phyloP scores from a whole-genome alignment of 2,113 vertebrate species.

The Xiphophorus couchianus region DNA sequence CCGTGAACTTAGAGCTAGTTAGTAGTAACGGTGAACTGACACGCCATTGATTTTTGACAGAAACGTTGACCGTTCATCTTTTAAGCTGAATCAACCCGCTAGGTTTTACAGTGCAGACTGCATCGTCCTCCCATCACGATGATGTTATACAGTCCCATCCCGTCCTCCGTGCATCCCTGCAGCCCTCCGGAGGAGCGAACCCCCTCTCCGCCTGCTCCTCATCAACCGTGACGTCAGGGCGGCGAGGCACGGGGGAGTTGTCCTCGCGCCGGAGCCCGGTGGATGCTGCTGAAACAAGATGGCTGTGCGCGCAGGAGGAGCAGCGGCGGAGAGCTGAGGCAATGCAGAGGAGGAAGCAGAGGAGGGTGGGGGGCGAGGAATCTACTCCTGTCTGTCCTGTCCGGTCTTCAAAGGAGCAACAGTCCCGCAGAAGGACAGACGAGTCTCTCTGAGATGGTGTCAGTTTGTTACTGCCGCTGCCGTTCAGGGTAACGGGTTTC shows the following conservation, averaged over 20 bases:
- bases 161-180: slow-evolving; percentile 1
- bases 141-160: slow-evolving; percentile 8
- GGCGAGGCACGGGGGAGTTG: slow-evolving; percentile 77
- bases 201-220: slow-evolving; percentile 43
- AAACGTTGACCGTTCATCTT: not conserved
- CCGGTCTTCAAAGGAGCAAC: slow-evolving; percentile 43
- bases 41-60: not conserved
- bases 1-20: not conserved
- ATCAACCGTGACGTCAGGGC: slow-evolving; percentile 78
- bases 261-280: slow-evolving; percentile 78
- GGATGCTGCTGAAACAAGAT: slow-evolving; percentile 86
- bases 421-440: slow-evolving; percentile 34
- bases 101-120: not conserved
- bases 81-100: not conserved
- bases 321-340: slow-evolving; percentile 65
- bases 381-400: slow-evolving; percentile 50
- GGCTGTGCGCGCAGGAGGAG: slow-evolving; percentile 82
- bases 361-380: slow-evolving; percentile 47
- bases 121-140: not conserved
- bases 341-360: slow-evolving; percentile 66
- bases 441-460: slow-evolving; percentile 25
- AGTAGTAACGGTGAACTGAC: not conserved
- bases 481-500: slow-evolving; percentile 23
- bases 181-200: not conserved
- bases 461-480: slow-evolving; percentile 23